Conservation (phyloP, 2,113 vertebrate genomes). For the Prinia subflava region DNA sequence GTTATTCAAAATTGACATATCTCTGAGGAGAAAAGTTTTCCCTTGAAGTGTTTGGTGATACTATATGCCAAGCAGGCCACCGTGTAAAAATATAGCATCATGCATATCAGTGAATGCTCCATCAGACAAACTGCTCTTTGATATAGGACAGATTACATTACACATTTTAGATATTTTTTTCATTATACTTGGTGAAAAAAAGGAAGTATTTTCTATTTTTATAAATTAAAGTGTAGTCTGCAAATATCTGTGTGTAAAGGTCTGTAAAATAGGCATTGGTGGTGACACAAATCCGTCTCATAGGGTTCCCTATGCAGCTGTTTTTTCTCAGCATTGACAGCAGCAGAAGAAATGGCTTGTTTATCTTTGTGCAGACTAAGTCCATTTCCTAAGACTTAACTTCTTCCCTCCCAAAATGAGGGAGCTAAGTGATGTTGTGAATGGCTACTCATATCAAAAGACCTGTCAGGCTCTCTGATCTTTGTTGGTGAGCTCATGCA, state of each 20-base stretch:
- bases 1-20: neutral
- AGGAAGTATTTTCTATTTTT: neutral
- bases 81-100: neutral
- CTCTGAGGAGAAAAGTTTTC: neutral
- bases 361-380: neutral
- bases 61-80: neutral
- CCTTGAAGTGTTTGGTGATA: neutral
- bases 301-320: neutral
- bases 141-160: neutral
- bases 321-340: neutral
- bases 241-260: neutral
- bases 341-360: neutral
- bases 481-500: neutral
- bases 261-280: neutral
- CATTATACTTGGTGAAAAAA: neutral
- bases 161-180: neutral
- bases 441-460: neutral
- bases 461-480: neutral
- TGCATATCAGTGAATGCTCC: neutral
- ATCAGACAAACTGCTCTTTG: neutral
- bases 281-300: neutral
- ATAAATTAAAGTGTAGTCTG: neutral
- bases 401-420: neutral
- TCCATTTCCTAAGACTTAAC: neutral
- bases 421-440: neutral